These are phyloP conservation scores for Nowickia ferox DNA, from an alignment of 2,888 invertebrate genomes.

Conservation along the genomic window DNA sequence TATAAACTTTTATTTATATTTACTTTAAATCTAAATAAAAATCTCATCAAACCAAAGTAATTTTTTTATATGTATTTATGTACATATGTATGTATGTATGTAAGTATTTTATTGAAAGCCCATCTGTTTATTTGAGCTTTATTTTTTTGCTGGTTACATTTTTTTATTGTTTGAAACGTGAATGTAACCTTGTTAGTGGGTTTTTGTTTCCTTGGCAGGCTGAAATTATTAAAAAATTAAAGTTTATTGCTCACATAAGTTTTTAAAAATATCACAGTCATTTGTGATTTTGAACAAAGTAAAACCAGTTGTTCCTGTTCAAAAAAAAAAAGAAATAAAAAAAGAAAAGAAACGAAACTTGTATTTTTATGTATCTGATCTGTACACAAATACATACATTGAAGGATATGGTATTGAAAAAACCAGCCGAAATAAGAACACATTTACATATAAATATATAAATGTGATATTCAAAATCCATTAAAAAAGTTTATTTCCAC, in stretches of 20 bases:
- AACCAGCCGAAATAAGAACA: not conserved
- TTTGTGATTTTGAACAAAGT: slow-evolving; percentile 23
- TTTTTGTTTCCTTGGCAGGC: not conserved
- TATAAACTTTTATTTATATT: not conserved
- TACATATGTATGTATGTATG: not conserved
- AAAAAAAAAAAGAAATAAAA: slow-evolving; percentile 12
- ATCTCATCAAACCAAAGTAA: not conserved
- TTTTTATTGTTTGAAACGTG: not conserved
- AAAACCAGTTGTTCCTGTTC: slow-evolving; percentile 30
- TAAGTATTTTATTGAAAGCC: not conserved
- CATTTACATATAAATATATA: not conserved
- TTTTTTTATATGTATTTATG: too few relatives aligned
- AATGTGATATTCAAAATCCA: not conserved
- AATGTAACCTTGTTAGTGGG: slow-evolving; percentile 3
- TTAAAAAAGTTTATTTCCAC: not conserved
- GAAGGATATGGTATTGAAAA: not conserved
- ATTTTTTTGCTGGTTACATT: not conserved
- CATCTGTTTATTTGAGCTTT: not conserved
- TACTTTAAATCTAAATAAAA: not conserved
- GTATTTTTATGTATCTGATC: slow-evolving; percentile 37
- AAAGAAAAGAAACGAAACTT: not conserved
- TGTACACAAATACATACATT: slow-evolving; percentile 19
- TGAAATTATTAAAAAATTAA: slow-evolving; percentile 31
- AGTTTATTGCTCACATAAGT: not conserved
- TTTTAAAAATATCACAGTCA: slow-evolving; percentile 21